Evolutionary conservation across 2,113 vertebrate genomes (phyloP), one percentile per base, ranked within the genome.

Genomic region (Hippocampus barbouri): DNA sequence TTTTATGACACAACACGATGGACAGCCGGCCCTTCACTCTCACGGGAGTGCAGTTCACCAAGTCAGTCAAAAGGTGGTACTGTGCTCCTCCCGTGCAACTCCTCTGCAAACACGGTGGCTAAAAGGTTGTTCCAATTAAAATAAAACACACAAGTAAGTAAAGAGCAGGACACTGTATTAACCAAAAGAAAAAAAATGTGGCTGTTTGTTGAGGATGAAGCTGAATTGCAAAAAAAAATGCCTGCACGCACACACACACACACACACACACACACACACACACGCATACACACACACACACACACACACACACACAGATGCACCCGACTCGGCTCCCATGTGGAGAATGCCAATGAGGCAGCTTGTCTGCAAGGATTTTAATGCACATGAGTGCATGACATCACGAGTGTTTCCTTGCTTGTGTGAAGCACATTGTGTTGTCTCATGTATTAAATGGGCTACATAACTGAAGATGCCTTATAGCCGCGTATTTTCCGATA

Each of bases 271-370:
- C 54, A 8, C 2, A 27, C 27, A 27, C 27, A 23, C n/a, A 21
- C 21, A 16, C 53, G 8, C 21, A 0, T 2, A 51, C 7, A 10
- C 18, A 57, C 54, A 57, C 56, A 25, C 54, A 11, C n/a, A 21
- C 10, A n/a, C n/a, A 14, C 12, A 16, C 57, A 7, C 23, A 7
- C 56, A 30, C 23, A 15, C n/a, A 72, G 77, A 41, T 88, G 85
- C 79, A 83, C 77, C 76, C 82, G 70, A 54, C 49, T 60, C 25
- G 12, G 75, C 68, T 85, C 78, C 73, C 80, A 74, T 56, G 76
- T 76, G 76, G 75, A 78, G 90, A 89, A 92, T 91, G 89, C 82
- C 88, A 90, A 91, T 90, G 86, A 90, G 69, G 69, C 76, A 82
- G 80, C 73, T 73, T 77, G 81, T 88, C 88, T 87, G 86, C 86